A percentile compares a stretch with the other conserved stretches of the same genome.
Conservation (phyloP, 2,797 vertebrate species). For the Clarias laeviceps region DNA sequence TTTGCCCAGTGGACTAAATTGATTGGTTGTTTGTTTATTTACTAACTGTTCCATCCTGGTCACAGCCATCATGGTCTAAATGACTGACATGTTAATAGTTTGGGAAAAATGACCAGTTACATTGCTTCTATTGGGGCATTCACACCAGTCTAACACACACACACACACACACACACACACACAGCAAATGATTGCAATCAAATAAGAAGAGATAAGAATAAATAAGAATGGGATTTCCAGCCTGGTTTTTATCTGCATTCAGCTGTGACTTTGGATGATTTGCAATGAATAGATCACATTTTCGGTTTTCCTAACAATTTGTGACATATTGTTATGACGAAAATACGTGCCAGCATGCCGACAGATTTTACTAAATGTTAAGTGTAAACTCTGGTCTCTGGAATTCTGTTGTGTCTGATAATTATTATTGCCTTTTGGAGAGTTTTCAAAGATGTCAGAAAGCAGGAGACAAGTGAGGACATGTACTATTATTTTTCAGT, state of each 20-base stretch:
- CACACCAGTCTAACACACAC: too few relatives aligned
- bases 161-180: too few relatives aligned
- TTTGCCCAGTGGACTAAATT: neutral
- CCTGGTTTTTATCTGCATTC: neutral
- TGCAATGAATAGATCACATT: neutral
- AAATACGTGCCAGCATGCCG: neutral
- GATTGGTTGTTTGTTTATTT: neutral
- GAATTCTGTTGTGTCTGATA: neutral
- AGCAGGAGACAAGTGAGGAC: neutral
- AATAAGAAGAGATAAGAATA: too few relatives aligned
- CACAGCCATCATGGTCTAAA: neutral
- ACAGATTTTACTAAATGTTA: neutral
- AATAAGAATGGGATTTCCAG: neutral
- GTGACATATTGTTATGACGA: neutral
- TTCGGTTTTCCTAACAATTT: neutral
- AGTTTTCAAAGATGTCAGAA: neutral
- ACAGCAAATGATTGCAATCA: too few relatives aligned
- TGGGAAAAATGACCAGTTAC: too few relatives aligned
- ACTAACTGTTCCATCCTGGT: neutral
- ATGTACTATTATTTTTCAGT: neutral
- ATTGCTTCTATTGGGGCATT: too few relatives aligned
- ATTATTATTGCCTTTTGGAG: neutral
- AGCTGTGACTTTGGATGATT: neutral
- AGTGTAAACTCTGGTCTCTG: neutral
- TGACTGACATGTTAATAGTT: too few relatives aligned